Percentiles rank a stretch among this genome's conserved stretches.
phyloP scores from a whole-genome alignment of 2,113 vertebrate species.

The Thalassarche chlororhynchos region DNA sequence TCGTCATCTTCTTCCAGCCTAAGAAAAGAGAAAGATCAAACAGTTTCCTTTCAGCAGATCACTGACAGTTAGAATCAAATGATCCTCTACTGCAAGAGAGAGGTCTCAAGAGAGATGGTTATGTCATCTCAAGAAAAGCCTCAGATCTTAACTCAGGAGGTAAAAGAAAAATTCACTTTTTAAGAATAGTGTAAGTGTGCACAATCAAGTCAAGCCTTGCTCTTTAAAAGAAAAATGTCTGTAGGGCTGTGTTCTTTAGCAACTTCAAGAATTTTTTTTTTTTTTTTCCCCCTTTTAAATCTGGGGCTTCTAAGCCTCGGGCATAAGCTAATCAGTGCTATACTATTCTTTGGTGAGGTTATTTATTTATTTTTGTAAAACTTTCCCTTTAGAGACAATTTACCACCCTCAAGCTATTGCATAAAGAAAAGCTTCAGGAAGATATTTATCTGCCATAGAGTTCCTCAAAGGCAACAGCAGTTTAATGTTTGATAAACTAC shows the following conservation, averaged over 20 bases:
- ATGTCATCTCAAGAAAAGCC: not conserved
- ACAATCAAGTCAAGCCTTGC: not conserved
- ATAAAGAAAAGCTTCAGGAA: constrained; percentile 1
- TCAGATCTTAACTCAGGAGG: not conserved
- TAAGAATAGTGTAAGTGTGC: not conserved
- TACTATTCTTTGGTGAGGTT: not conserved
- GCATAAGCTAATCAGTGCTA: not conserved
- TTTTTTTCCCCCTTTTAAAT: not conserved
- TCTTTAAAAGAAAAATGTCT: not conserved
- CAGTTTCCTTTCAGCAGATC: not conserved
- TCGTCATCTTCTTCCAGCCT: constrained; percentile 80
- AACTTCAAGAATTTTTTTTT: not conserved
- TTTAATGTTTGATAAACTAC: not conserved
- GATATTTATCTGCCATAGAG: not conserved
- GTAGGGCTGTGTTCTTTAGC: not conserved
- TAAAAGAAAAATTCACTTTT: not conserved
- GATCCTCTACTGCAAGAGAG: not conserved
- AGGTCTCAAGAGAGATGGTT: not conserved
- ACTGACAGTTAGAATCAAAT: not conserved
- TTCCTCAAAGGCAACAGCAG: constrained; percentile 23
- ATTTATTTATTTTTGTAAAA: constrained; percentile 10
- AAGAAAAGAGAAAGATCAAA: not conserved
- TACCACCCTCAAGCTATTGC: not conserved
- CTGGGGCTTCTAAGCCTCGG: not conserved
- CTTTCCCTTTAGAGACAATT: not conserved